These are phyloP conservation scores for Bombus balteatus DNA, from an alignment of 1,140 invertebrate species.

Conservation along the genomic window DNA sequence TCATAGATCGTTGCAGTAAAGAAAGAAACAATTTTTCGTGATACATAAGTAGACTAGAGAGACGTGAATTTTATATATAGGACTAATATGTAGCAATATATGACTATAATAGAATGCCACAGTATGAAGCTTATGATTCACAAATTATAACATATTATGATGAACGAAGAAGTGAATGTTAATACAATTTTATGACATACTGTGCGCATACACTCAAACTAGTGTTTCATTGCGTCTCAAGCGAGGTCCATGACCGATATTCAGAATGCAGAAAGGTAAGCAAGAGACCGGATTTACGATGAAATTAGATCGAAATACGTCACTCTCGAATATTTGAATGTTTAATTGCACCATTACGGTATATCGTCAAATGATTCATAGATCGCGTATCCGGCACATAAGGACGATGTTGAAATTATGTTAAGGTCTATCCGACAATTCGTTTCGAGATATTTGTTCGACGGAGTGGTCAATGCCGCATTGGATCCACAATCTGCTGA, in stretches of 20 bases:
- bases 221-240: not conserved
- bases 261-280: not conserved
- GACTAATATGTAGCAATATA: too few relatives aligned
- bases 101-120: too few relatives aligned
- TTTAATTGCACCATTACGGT: conserved; percentile 5
- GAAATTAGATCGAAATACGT: not conserved
- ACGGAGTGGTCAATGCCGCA: conserved; percentile 41
- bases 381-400: not conserved
- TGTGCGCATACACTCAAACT: too few relatives aligned
- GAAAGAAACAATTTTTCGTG: too few relatives aligned
- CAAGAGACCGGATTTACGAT: not conserved
- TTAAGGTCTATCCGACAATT: conserved; percentile 39
- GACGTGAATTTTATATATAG: too few relatives aligned
- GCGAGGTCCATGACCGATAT: not conserved
- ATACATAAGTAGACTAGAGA: too few relatives aligned
- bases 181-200: too few relatives aligned
- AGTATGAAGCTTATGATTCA: too few relatives aligned
- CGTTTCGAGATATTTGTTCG: conserved; percentile 19
- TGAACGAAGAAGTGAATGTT: too few relatives aligned
- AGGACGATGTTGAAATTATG: conserved; percentile 36
- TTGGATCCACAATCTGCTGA: conserved; percentile 48
- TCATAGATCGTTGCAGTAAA: too few relatives aligned
- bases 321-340: conserved; percentile 9
- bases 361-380: conserved; percentile 13
- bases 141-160: too few relatives aligned